These are phyloP conservation scores for Neoitamus cyanurus DNA, from an alignment of 2,888 invertebrate genomes.

Conservation along the genomic window DNA sequence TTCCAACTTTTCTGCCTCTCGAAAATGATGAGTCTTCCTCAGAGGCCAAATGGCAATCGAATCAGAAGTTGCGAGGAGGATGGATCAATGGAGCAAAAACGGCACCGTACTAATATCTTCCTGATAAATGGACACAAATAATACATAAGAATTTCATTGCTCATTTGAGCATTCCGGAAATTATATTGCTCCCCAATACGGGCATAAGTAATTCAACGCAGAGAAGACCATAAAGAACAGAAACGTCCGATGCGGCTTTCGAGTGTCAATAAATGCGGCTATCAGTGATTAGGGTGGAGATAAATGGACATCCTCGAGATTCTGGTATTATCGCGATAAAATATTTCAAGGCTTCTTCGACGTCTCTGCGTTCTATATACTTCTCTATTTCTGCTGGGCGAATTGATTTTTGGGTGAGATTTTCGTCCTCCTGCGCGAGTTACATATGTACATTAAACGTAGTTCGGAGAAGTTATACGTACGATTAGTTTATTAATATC, in stretches of 20 bases:
- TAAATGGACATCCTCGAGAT: constrained; percentile 26
- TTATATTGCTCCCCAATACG: not conserved
- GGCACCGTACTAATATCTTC: not conserved
- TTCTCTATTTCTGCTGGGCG: not conserved
- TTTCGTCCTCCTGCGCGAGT: too few species aligned
- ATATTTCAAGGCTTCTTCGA: not conserved
- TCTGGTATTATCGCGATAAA: constrained; percentile 4
- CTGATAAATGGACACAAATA: constrained; percentile 4
- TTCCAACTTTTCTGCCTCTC: not conserved
- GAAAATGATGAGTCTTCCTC: not conserved
- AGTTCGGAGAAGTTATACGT: too few species aligned
- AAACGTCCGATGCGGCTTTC: constrained; percentile 21
- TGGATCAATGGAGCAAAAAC: not conserved
- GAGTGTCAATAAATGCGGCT: constrained; percentile 25
- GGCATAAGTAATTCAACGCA: constrained; percentile 19
- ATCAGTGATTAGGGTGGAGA: constrained; percentile 33
- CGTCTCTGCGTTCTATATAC: too few species aligned
- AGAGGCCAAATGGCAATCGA: not conserved
- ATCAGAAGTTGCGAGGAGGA: not conserved
- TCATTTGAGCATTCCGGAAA: constrained; percentile 2
- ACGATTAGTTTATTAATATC: too few species aligned
- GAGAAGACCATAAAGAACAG: not conserved
- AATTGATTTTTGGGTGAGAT: not conserved
- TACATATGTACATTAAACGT: too few species aligned
- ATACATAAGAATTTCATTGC: constrained; percentile 13